phyloP scores from a whole-genome alignment of 2,797 vertebrate species.

The Lophius americanus region DNA sequence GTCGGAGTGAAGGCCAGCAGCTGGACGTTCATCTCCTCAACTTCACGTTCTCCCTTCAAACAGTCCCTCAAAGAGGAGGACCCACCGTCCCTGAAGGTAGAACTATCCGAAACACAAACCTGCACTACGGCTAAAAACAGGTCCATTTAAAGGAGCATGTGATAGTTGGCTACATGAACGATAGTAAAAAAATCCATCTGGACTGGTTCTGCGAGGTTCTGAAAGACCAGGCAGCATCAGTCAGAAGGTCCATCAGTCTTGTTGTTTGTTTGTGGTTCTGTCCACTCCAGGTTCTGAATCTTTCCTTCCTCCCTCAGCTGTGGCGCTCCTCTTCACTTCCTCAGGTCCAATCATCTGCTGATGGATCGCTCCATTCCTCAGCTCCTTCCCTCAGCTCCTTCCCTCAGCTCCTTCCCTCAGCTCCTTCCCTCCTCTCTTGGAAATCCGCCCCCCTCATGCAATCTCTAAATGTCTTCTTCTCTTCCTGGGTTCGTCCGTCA shows the following conservation, averaged over 20 bases:
- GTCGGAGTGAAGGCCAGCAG: conserved; percentile 31
- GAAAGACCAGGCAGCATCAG: conserved; percentile 28
- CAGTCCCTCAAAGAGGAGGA: conserved; percentile 30
- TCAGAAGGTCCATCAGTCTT: conserved; percentile 25
- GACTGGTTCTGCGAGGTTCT: conserved; percentile 35
- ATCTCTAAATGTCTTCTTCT: conserved; percentile 24
- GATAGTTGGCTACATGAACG: conserved; percentile 66
- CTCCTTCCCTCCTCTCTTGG: conserved; percentile 2
- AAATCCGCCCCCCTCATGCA: conserved; percentile 16
- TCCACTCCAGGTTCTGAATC: conserved; percentile 17
- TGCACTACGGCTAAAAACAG: conserved; percentile 49
- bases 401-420: conserved; percentile 4
- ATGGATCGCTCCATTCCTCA: conserved; percentile 3
- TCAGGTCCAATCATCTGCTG: background rate
- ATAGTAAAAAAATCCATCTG: conserved; percentile 52
- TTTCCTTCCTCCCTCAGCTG: conserved; percentile 15
- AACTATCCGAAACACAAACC: conserved; percentile 43
- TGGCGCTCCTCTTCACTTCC: conserved; percentile 20
- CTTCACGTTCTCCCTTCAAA: conserved; percentile 21
- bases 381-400: background rate
- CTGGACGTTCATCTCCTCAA: conserved; percentile 21
- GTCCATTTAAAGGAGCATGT: conserved; percentile 42
- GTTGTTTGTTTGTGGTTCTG: conserved; percentile 19
- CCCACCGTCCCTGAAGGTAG: conserved; percentile 68
- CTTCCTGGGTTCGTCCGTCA: conserved; percentile 12